Evolutionary conservation across 1,140 invertebrate species (phyloP), one percentile per base, ranked within the genome.

Genomic region (Nylanderia fulva): DNA sequence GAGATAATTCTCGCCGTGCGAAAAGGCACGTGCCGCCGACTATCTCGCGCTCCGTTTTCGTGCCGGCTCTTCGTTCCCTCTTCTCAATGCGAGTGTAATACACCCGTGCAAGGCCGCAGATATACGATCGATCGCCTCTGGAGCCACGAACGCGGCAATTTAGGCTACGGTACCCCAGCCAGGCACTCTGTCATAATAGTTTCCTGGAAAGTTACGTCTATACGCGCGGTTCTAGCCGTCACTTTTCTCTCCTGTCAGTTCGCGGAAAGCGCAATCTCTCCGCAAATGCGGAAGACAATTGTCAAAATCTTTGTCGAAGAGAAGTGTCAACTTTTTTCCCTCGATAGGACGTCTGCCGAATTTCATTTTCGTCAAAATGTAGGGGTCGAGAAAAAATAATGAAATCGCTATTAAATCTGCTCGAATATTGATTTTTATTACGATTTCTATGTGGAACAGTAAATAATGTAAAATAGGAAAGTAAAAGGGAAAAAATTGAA

Each of bases 61-160:
- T 29, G 21, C 15, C 21, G 42, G 61, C 54, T 29, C 79, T 58
- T 72, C 69, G n/a, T 36, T 87, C 68, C 27, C 85, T 83, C 63
- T 74, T 71, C n/a, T n/a, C 56, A 24, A 68, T 86, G 76, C 69
- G 86, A 87, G 79, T 83, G 71, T 87, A 88, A 88, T 88, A 90
- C 64, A 88, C 85, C 80, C 85, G 66, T 68, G 88, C 86, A 88
- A 90, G 86, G 85, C 87, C 85, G 80, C 86, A 58, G 66, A 91
- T 86, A 90, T 88, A 90, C 84, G 85, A 88, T 90, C 90, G 85
- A 87, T 85, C 88, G 89, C 74, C 80, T 82, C 83, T 83, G 75
- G 76, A 86, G 71, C 88, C 76, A 75, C 72, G 77, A 82, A 54
- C 80, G 60, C 71, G 48, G 64, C 83, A 88, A 88, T 89, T 89